Evolutionary conservation across 2,888 invertebrate species (phyloP).

Genomic region (Ypsolopha scabrella): DNA sequence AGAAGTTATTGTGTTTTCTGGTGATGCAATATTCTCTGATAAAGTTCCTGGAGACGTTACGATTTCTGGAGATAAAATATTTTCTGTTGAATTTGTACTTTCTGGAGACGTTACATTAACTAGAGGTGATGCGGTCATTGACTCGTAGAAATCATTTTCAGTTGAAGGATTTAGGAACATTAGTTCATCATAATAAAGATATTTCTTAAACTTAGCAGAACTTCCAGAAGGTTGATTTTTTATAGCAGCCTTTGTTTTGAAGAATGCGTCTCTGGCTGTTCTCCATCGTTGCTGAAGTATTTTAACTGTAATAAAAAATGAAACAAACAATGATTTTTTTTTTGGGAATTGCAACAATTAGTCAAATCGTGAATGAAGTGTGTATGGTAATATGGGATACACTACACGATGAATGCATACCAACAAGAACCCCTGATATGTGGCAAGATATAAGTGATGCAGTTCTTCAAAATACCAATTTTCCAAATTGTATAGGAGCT

Average conservation of each 20-base stretch:
- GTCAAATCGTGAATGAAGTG: too few species aligned
- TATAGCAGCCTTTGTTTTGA: neutral
- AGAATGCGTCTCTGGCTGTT: conserved; percentile 13
- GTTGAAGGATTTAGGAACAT: conserved; percentile 13
- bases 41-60: conserved; percentile 9
- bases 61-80: conserved; percentile 4
- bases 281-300: conserved; percentile 14
- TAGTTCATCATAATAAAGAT: conserved; percentile 12
- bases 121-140: conserved; percentile 8
- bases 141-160: conserved; percentile 14
- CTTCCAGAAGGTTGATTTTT: conserved; percentile 15
- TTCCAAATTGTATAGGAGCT: too few species aligned
- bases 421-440: conserved; percentile 8
- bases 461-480: conserved; percentile 10
- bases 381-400: conserved; percentile 18
- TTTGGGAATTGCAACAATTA: neutral
- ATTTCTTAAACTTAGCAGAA: conserved; percentile 9
- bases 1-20: conserved; percentile 8
- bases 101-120: neutral
- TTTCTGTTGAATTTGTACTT: neutral
- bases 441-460: conserved; percentile 9
- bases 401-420: conserved; percentile 13
- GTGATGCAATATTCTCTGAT: conserved; percentile 11
- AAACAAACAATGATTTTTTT: neutral
- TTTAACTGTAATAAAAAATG: neutral